Conservation (phyloP, 2,888 invertebrate genomes). For the Phalera bucephala region DNA sequence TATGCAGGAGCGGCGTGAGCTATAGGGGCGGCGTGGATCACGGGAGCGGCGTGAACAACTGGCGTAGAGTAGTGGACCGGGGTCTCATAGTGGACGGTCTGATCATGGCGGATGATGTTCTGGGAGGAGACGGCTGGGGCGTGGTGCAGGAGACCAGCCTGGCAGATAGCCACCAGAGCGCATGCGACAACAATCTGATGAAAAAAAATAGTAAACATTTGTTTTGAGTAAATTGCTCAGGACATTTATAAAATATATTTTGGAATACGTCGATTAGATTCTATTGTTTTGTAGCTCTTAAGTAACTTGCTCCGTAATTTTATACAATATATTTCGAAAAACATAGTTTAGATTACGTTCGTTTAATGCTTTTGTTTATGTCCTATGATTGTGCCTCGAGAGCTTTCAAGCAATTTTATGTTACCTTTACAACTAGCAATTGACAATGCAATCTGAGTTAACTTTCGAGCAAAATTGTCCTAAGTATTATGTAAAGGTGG, state of each 20-base stretch:
- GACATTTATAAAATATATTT: too few species aligned
- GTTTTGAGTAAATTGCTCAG: too few species aligned
- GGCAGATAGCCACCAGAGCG: constrained; percentile 63
- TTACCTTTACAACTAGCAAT: constrained; percentile 22
- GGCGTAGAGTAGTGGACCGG: constrained; percentile 56
- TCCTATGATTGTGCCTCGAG: not conserved
- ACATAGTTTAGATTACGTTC: too few species aligned
- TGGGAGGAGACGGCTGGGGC: constrained; percentile 77
- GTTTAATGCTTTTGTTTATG: not conserved
- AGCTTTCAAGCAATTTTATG: constrained; percentile 11
- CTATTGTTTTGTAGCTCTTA: too few species aligned
- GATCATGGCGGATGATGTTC: constrained; percentile 70
- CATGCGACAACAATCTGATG: constrained; percentile 59
- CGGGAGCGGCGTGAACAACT: constrained; percentile 34
- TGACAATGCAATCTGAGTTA: constrained; percentile 36
- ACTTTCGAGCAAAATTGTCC: constrained; percentile 36
- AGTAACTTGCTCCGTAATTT: too few species aligned
- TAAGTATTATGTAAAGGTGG: constrained; percentile 43
- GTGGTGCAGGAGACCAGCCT: constrained; percentile 68
- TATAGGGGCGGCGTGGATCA: constrained; percentile 26
- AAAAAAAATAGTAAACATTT: constrained; percentile 17
- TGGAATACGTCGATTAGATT: not conserved
- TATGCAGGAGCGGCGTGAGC: constrained; percentile 25
- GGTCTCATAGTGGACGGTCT: constrained; percentile 58
- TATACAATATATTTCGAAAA: too few species aligned